Conservation (phyloP, 2,113 vertebrate genomes). For the Orientallactaga bullata region DNA sequence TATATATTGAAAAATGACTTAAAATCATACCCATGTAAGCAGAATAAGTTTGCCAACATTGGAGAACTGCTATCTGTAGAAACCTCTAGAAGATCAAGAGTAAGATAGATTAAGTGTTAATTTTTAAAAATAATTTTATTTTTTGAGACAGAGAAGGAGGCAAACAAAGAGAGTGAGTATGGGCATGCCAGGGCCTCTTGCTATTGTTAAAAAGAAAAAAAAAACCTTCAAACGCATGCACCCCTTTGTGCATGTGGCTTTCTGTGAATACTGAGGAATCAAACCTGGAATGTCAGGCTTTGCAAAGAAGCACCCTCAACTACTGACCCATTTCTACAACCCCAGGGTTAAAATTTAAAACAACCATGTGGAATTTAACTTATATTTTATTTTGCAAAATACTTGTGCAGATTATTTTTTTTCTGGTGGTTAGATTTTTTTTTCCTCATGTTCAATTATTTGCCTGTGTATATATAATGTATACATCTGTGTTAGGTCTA, state of each 20-base stretch:
- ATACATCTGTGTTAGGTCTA: not conserved
- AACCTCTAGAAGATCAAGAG: not conserved
- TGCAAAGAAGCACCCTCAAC: too few species aligned
- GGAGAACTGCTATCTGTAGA: not conserved
- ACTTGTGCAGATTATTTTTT: not conserved
- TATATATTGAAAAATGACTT: not conserved
- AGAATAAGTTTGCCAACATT: not conserved
- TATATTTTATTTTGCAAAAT: conserved; percentile 18
- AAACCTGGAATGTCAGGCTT: too few species aligned
- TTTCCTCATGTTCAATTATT: not conserved
- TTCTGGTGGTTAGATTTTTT: not conserved
- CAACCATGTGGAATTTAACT: not conserved
- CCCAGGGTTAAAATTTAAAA: conserved; percentile 18
- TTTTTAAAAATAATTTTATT: too few species aligned
- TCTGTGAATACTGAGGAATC: too few species aligned
- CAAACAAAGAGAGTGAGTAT: too few species aligned
- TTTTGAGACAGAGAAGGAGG: too few species aligned
- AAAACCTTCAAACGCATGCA: too few species aligned
- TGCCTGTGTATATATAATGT: not conserved
- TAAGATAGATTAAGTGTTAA: not conserved
- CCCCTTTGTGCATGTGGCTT: too few species aligned
- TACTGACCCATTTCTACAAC: too few species aligned
- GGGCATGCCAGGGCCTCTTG: too few species aligned
- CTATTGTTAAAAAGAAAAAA: too few species aligned
- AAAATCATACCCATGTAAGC: not conserved